These are phyloP conservation scores for Sterrhoptilus dennistouni DNA, from an alignment of 2,113 vertebrate species.

Conservation along the genomic window DNA sequence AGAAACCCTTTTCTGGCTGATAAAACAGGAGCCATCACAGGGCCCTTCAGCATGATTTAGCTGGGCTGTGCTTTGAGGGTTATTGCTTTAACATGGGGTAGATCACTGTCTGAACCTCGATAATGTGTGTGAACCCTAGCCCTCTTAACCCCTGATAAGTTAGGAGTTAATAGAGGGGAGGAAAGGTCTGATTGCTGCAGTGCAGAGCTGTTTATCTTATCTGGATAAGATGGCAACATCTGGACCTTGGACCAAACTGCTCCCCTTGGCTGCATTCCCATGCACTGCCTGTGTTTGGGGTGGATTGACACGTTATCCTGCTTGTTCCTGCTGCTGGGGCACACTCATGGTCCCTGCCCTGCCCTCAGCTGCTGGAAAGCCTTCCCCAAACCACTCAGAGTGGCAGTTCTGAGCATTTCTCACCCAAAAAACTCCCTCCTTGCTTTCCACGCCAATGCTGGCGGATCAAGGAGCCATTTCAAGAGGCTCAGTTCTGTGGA, in stretches of 20 bases:
- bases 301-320: background rate
- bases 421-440: background rate
- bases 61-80: background rate
- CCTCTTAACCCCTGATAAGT: background rate
- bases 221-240: background rate
- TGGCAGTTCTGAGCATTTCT: background rate
- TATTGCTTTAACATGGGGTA: background rate
- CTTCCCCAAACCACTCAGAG: background rate
- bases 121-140: background rate
- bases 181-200: rapidly evolving
- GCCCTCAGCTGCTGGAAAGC: background rate
- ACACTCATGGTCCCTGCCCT: rapidly evolving
- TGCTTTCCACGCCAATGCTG: background rate
- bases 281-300: background rate
- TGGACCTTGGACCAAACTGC: background rate
- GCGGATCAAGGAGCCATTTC: rapidly evolving
- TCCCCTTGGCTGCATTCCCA: background rate
- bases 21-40: background rate
- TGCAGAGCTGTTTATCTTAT: background rate
- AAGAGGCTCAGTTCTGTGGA: background rate
- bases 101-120: background rate
- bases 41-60: background rate
- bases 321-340: background rate
- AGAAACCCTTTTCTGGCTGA: background rate
- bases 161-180: background rate